Evolutionary conservation across 2,113 vertebrate genomes (phyloP).

Genomic region (Epinephelus cyanopodus): DNA sequence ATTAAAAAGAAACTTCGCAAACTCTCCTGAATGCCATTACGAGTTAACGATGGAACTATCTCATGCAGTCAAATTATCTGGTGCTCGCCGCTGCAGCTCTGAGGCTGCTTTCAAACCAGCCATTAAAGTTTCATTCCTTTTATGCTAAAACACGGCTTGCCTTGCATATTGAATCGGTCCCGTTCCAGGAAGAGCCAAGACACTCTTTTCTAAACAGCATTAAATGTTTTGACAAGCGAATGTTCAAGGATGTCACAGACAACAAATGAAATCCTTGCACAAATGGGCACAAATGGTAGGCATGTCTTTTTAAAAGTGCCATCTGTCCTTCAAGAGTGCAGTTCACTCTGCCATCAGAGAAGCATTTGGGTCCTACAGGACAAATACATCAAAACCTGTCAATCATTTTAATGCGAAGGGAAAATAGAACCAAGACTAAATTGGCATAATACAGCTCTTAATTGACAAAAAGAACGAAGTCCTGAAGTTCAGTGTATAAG

Average conservation of each 20-base stretch:
- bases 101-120: conserved; percentile 55
- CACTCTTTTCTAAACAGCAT: conserved; percentile 34
- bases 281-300: conserved; percentile 21
- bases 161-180: conserved; percentile 54
- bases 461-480: fast-evolving
- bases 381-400: conserved; percentile 1
- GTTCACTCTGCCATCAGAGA: background rate
- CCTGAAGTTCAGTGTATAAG: background rate
- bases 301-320: background rate
- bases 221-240: conserved; percentile 51
- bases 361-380: background rate
- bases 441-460: background rate
- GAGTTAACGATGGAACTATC: conserved; percentile 44
- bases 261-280: conserved; percentile 34
- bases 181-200: conserved; percentile 19
- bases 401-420: background rate
- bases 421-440: background rate
- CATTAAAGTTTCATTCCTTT: conserved; percentile 71
- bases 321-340: background rate
- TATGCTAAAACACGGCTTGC: conserved; percentile 53
- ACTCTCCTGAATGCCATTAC: conserved; percentile 35
- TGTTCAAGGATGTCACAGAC: conserved; percentile 34
- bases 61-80: conserved; percentile 54
- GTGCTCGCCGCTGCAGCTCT: conserved; percentile 19
- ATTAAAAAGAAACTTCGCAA: conserved; percentile 46